Evolutionary conservation across 2,888 invertebrate genomes (phyloP), one percentile per base, ranked within the genome.

Genomic region (Noctua janthina): DNA sequence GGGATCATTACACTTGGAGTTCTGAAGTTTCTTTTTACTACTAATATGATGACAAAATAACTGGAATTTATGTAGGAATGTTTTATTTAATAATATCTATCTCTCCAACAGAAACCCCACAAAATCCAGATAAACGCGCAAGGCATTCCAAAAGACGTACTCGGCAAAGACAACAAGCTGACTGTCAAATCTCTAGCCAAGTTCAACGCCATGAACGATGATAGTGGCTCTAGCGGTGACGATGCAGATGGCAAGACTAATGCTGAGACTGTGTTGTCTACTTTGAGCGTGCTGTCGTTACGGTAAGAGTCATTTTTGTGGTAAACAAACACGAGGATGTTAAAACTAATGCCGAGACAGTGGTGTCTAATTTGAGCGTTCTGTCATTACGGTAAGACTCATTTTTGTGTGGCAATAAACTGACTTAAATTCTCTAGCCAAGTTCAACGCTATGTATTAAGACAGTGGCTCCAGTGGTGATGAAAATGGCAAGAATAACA

Each of bases 71-170:
- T 29, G 17, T 8, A 29, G 17, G 7, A n/a, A 13, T 13, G 5
- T n/a, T 46, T 62, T 43, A 8, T 54, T 59, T 17, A 35, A 43
- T 20, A 66, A 69, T 68, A n/a, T 43, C 2, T 69, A 13, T 43
- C 0, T 10, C 5, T 66, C 5, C 20, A 51, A 39, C 95, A 97
- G 96, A 96, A 95, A 90, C 91, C 94, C 0, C 93, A 96, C 8
- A 98, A 98, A 94, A 98, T 98, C 73, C 97, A 97, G 93, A 97
- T 98, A n/a, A 97, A 98, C 93, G 93, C 97, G 0, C 98, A 97
- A 0, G 99, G 99, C 0, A 97, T 99, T 39, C 99, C 99, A 0
- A 96, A 97, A 83, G 97, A 98, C 90, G 97, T 97, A 0, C 92
- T 98, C 0, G 97, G 97, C 56, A 97, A 96, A 10, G 97, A 97